Evolutionary conservation across 2,113 vertebrate genomes (phyloP).

Genomic region (Puma concolor): DNA sequence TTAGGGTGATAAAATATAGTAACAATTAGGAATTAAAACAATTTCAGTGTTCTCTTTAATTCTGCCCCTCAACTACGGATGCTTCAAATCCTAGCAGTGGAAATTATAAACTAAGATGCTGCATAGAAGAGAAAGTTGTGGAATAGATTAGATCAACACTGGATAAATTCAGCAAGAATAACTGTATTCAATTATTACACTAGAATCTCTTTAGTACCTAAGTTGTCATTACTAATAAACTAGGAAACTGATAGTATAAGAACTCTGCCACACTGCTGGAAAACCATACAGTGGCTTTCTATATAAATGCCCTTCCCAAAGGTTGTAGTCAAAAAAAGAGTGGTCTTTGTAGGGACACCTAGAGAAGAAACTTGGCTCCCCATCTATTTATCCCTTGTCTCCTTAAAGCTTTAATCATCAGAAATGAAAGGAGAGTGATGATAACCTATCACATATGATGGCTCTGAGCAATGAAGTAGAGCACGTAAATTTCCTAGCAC

Average conservation of each 20-base stretch:
- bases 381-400: background rate
- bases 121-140: background rate
- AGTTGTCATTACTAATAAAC: background rate
- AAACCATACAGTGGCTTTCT: background rate
- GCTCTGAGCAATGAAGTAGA: background rate
- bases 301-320: background rate
- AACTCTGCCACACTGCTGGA: background rate
- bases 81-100: background rate
- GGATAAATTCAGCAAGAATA: constrained; percentile 29
- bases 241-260: background rate
- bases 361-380: background rate
- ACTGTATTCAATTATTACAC: background rate
- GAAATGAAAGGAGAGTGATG: background rate
- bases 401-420: constrained; percentile 21
- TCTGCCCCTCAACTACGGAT: background rate
- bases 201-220: background rate
- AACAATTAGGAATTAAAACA: constrained; percentile 19
- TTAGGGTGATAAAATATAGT: background rate
- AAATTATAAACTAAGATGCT: background rate
- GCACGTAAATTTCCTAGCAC: background rate
- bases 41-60: constrained; percentile 32
- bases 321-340: background rate
- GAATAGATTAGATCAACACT: background rate
- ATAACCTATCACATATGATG: background rate
- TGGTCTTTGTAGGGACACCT: background rate